Evolutionary conservation across 2,113 vertebrate genomes (phyloP).

Genomic region (Gallinago undulata): DNA sequence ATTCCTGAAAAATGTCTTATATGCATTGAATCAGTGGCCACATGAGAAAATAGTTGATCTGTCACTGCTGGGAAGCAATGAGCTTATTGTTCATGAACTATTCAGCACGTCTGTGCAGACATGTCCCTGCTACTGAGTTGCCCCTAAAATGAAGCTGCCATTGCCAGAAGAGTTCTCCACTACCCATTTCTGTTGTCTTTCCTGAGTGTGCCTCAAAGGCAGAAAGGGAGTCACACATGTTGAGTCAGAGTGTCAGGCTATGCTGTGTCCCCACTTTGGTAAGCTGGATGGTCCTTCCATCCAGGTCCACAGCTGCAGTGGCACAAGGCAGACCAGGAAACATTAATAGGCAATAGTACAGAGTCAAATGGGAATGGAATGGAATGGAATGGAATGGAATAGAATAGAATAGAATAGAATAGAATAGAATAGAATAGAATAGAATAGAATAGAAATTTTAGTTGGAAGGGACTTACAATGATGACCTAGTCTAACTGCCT

Average conservation of each 20-base stretch:
- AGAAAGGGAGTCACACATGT: neutral
- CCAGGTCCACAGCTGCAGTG: too few species aligned
- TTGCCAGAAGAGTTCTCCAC: neutral
- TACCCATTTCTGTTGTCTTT: neutral
- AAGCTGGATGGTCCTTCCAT: neutral
- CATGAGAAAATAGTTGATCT: neutral
- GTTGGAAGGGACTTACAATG: too few species aligned
- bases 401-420: neutral
- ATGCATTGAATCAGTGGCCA: neutral
- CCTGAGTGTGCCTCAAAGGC: neutral
- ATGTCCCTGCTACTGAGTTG: neutral
- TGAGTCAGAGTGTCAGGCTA: neutral
- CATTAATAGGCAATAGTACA: neutral
- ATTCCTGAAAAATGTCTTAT: neutral
- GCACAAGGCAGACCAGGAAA: neutral
- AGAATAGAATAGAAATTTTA: neutral
- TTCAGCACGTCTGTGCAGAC: neutral
- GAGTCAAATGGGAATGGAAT: too few species aligned
- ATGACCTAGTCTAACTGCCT: neutral
- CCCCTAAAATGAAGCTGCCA: neutral
- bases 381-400: neutral
- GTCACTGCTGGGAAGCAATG: neutral
- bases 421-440: neutral
- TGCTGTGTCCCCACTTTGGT: rapidly evolving
- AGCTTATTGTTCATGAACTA: neutral